Evolutionary conservation across 30 jellyfish, hydroid and myxozoan species (phyloP), one percentile per base, ranked within the genome.

Genomic region (Hydractinia symbiolongicarpus): DNA sequence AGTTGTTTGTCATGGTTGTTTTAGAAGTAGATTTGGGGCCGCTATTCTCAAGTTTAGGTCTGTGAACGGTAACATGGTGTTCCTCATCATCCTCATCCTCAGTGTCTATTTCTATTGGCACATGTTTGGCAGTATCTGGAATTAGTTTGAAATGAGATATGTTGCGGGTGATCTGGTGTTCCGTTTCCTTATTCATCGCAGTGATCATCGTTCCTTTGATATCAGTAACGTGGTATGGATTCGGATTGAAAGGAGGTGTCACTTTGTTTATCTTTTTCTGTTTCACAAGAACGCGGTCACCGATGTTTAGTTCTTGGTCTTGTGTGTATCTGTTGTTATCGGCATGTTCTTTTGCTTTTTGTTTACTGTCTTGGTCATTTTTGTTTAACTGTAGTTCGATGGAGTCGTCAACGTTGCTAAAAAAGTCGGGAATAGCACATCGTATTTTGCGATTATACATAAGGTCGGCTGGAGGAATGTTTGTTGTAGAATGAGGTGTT

Each of bases 271-370:
- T 58, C 40, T 62, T 5, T 58, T 76, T 62, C 71, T 79, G 82
- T 66, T 79, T 79, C 54, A 79, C 88, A 1, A 79, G 84, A n/a
- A 79, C 84, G 14, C 11, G 73, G 67, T 79, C 88, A 7, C 88
- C 84, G 49, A 62, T 40, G 53, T 79, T 79, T 70, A 62, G 67
- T 72, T 79, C 82, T 17, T 77, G 66, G 1, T 53, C 69, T 51
- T 62, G 66, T 50, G 88, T 52, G 21, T 40, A n/a, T 8, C 73
- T 76, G 8, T 51, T 79, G 66, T 69, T 57, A 62, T 79, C 88
- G 9, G 88, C 84, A 62, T 79, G 44, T 50, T 16, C 67, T 54
- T 79, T 66, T 10, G 66, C 67, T 54, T 67, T 20, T 40, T 66
- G 11, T 68, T 67, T 60, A 81, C 88, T 81, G 9, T 19, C 72